phyloP scores from a whole-genome alignment of 2,888 invertebrate genomes.

The Rotaria sp. region DNA sequence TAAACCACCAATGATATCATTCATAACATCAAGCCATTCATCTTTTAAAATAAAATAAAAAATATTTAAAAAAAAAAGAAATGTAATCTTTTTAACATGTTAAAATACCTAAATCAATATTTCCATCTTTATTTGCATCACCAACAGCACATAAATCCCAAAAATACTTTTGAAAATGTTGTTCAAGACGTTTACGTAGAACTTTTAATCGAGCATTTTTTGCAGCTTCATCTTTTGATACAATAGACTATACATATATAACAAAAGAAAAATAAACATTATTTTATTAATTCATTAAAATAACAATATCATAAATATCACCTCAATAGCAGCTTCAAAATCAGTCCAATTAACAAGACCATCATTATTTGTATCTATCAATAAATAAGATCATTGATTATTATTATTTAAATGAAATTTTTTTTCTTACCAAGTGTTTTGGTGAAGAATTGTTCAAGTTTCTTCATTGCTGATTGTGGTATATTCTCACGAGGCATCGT shows the following conservation, averaged over 20 bases:
- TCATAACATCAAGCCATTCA: slow-evolving; percentile 42
- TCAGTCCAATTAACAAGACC: slow-evolving; percentile 40
- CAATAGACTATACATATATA: slow-evolving; percentile 3
- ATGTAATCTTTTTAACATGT: neutral
- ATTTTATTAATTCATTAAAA: neutral
- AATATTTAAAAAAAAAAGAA: neutral
- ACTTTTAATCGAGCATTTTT: slow-evolving; percentile 41
- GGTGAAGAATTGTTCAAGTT: slow-evolving; percentile 23
- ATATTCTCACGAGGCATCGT: slow-evolving; percentile 23
- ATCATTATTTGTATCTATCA: slow-evolving; percentile 40
- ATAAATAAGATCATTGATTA: neutral
- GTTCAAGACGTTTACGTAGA: slow-evolving; percentile 41
- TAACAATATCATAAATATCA: neutral
- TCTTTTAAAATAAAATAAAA: neutral
- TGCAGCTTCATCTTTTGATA: slow-evolving; percentile 40
- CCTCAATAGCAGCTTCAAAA: slow-evolving; percentile 40
- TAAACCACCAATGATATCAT: slow-evolving; percentile 37
- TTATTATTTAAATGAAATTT: neutral
- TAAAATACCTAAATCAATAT: slow-evolving; percentile 32
- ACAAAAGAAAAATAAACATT: neutral
- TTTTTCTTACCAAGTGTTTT: neutral
- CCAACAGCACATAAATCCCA: slow-evolving; percentile 41
- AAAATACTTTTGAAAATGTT: slow-evolving; percentile 41
- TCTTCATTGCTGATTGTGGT: neutral
- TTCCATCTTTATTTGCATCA: slow-evolving; percentile 41